Percentiles rank a stretch among this genome's conserved stretches.
Conservation (phyloP, 2,113 vertebrate species). For the Tor tambroides region DNA sequence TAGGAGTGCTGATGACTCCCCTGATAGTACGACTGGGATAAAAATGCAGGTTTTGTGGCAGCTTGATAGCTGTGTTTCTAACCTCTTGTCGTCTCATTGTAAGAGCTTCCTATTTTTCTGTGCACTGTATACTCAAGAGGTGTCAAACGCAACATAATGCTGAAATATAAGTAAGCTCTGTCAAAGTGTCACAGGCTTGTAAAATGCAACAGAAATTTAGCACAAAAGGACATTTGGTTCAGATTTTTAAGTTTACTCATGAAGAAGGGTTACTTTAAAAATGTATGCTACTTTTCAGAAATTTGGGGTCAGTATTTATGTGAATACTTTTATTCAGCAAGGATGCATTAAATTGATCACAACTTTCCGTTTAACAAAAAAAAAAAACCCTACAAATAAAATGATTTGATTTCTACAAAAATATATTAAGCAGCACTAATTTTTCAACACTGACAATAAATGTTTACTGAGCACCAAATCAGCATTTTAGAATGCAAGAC, state of each 20-base stretch:
- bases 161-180: background rate
- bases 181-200: background rate
- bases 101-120: background rate
- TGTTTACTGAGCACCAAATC: background rate
- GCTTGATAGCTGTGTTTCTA: constrained; percentile 30
- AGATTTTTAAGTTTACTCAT: background rate
- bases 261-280: background rate
- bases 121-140: background rate
- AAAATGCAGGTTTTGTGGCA: constrained; percentile 13
- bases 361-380: background rate
- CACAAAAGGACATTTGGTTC: background rate
- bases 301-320: background rate
- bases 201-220: background rate
- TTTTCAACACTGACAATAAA: background rate
- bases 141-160: background rate
- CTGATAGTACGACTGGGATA: background rate
- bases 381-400: background rate
- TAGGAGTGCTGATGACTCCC: background rate
- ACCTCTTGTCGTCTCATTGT: background rate
- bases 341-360: background rate
- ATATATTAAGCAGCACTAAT: too few species aligned
- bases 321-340: background rate
- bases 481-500: background rate
- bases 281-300: background rate
- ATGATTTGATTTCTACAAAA: background rate